Conservation (phyloP, 2,113 vertebrate species). For the Marcusenius ussheri region DNA sequence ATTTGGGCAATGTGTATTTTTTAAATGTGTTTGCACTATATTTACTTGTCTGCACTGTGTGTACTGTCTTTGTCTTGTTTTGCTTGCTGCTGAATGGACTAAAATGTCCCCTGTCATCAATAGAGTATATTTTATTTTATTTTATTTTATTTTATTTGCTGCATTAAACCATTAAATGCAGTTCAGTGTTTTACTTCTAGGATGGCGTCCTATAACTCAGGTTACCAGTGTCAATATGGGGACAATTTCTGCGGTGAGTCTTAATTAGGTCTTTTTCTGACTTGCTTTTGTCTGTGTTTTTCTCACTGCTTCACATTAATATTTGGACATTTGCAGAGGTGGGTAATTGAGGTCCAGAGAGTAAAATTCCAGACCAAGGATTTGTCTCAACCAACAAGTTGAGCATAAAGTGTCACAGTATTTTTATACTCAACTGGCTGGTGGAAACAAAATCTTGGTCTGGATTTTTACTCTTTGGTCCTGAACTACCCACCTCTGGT, state of each 20-base stretch:
- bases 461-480: not conserved
- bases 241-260: slow-evolving; percentile 59
- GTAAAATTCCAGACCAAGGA: not conserved
- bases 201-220: slow-evolving; percentile 51
- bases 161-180: not conserved
- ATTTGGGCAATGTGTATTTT: not conserved
- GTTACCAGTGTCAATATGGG: slow-evolving; percentile 37
- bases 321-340: not conserved
- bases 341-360: not conserved
- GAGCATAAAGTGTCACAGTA: not conserved
- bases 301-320: not conserved
- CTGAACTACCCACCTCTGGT: not conserved
- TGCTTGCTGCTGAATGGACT: not conserved
- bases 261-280: not conserved
- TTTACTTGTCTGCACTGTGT: not conserved
- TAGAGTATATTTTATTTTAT: not conserved
- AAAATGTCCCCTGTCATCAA: not conserved
- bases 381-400: not conserved
- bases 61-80: not conserved
- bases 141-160: not conserved
- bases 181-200: slow-evolving; percentile 27
- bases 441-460: not conserved
- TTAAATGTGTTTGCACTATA: not conserved
- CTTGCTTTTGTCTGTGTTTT: not conserved
- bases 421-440: not conserved